These are phyloP conservation scores for Margaritifera margaritifera DNA, from an alignment of 2,888 invertebrate genomes.

Conservation along the genomic window DNA sequence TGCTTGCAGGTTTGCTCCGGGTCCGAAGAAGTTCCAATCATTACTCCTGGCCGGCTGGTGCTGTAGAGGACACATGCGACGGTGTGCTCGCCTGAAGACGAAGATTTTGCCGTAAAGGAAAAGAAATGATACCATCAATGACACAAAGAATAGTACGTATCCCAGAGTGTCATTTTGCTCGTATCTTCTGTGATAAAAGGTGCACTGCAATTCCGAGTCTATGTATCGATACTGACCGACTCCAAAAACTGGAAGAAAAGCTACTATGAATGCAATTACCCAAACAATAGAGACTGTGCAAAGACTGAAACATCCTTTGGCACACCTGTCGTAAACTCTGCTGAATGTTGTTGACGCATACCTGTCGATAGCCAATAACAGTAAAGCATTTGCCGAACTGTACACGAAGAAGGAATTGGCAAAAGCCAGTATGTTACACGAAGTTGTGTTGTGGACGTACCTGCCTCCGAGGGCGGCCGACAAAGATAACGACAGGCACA, in stretches of 20 bases:
- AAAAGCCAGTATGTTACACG: constrained; percentile 64
- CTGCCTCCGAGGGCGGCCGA: constrained; percentile 57
- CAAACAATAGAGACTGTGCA: constrained; percentile 56
- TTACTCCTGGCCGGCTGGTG: constrained; percentile 62
- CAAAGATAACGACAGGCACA: constrained; percentile 66
- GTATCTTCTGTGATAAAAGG: constrained; percentile 60
- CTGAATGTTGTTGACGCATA: constrained; percentile 57
- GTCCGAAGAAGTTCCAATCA: constrained; percentile 68
- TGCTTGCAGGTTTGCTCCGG: constrained; percentile 63
- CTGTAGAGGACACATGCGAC: constrained; percentile 63
- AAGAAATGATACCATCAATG: constrained; percentile 47
- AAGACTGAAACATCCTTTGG: constrained; percentile 55
- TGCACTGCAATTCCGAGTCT: constrained; percentile 63
- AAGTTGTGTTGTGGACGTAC: constrained; percentile 61
- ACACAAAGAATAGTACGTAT: constrained; percentile 60
- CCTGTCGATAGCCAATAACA: constrained; percentile 62
- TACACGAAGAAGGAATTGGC: constrained; percentile 65
- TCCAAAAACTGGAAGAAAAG: constrained; percentile 67
- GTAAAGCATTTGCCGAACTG: constrained; percentile 55
- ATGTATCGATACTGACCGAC: constrained; percentile 62
- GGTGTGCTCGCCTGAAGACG: constrained; percentile 57
- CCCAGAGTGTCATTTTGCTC: constrained; percentile 65
- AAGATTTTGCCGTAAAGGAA: constrained; percentile 63
- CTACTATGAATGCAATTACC: constrained; percentile 60
- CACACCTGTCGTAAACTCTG: constrained; percentile 56